phyloP scores from a whole-genome alignment of 2,888 invertebrate genomes.

The Rotaria magnacalcarata region DNA sequence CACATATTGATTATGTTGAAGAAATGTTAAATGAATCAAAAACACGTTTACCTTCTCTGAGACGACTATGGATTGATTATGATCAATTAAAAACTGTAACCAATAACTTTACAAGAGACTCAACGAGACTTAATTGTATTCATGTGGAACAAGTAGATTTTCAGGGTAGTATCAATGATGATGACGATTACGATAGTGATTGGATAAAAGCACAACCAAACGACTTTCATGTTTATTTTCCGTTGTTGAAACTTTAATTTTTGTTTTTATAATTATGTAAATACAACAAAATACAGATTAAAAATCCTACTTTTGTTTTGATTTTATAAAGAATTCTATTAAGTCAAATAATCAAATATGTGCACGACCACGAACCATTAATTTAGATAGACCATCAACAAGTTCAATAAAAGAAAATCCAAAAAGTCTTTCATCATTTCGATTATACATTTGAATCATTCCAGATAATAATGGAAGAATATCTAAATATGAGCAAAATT shows the following conservation, averaged over 20 bases:
- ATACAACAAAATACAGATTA: not conserved
- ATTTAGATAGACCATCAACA: slow-evolving; percentile 29
- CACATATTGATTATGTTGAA: slow-evolving; percentile 4
- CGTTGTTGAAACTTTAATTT: too few relatives aligned
- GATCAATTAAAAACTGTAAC: not conserved
- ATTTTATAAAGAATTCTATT: too few relatives aligned
- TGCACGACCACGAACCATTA: not conserved
- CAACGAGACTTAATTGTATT: not conserved
- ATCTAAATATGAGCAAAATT: not conserved
- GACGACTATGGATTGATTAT: not conserved
- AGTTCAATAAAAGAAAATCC: slow-evolving; percentile 33
- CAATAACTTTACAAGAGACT: not conserved
- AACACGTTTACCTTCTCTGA: not conserved
- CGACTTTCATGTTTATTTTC: not conserved
- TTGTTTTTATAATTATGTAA: not conserved
- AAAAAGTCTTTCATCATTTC: not conserved
- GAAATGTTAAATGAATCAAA: not conserved
- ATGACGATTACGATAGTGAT: not conserved
- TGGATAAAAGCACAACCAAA: not conserved
- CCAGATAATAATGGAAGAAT: slow-evolving; percentile 4
- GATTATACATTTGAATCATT: slow-evolving; percentile 22
- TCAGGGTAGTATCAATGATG: not conserved
- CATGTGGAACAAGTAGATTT: not conserved
- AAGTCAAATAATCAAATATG: not conserved
- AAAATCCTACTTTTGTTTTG: too few relatives aligned